A percentile compares a stretch with the other conserved stretches of the same genome.
These are phyloP conservation scores for Choristoneura rosaceana DNA, from an alignment of 2,888 invertebrate species.

Conservation along the genomic window DNA sequence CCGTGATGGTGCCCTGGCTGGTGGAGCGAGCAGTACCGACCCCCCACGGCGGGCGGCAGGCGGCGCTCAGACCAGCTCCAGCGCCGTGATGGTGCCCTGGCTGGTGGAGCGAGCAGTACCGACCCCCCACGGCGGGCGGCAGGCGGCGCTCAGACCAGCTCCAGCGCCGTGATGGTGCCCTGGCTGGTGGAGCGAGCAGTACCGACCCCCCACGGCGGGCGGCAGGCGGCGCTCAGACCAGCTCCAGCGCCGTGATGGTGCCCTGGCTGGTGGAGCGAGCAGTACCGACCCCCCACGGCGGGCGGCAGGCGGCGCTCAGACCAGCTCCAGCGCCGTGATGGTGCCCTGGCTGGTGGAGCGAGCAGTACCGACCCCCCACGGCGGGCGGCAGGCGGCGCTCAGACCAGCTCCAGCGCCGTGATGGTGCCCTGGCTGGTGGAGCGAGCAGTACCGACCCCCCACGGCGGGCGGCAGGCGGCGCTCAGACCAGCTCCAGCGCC, in stretches of 20 bases:
- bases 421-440: slow-evolving; percentile 97
- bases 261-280: slow-evolving; percentile 97
- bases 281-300: too few species aligned
- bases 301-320: slow-evolving; percentile 69
- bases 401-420: slow-evolving; percentile 93
- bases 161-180: slow-evolving; percentile 95
- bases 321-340: slow-evolving; percentile 94
- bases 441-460: too few species aligned
- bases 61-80: slow-evolving; percentile 92
- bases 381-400: slow-evolving; percentile 50
- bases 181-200: slow-evolving; percentile 97
- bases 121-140: too few species aligned
- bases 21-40: slow-evolving; percentile 96
- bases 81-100: slow-evolving; percentile 96
- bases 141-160: slow-evolving; percentile 85
- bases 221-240: slow-evolving; percentile 80
- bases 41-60: slow-evolving; percentile 89
- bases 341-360: slow-evolving; percentile 97
- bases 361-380: too few species aligned
- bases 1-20: slow-evolving; percentile 97
- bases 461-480: not conserved
- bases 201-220: too few species aligned
- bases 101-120: slow-evolving; percentile 96
- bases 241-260: slow-evolving; percentile 94
- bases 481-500: slow-evolving; percentile 90